Base-by-base conservation (phyloP, 1,140 invertebrate species). In the Marisa cornuarietis region DNA sequence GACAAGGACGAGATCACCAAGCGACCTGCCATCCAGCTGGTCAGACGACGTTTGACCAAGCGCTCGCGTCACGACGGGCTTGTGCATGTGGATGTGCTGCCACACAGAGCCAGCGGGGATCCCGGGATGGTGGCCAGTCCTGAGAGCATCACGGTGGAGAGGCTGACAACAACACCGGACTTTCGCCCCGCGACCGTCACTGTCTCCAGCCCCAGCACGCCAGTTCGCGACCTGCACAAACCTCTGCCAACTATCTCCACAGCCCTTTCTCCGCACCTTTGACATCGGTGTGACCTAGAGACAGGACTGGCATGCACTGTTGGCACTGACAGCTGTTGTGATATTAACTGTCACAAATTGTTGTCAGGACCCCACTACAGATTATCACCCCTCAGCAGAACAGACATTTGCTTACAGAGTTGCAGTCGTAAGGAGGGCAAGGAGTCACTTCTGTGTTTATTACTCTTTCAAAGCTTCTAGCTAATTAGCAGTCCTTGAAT, bases 11-110 rank as follows among this genome's bases (percentile, higher is more conserved):
- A 20, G 52, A 24, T 62, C 52, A 72, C 52, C 26, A 79, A 71
- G 68, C 68, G 68, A 31, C 77, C 54, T n/a, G 68, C 54, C 31
- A 68, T 71, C 22, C 76, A 61, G 7, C 52, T 80, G 22, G 81
- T 82, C 62, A 65, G 81, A 18, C 42, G 79, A 11, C 66, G 78
- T n/a, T 68, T 82, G 66, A 65, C 71, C 49, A 82, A 82, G 58
- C 74, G 81, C 8, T 79, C 79, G 4, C 74, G 81, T 14, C 68
- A 77, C 62, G 76, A 77, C 49, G 76, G 16, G 11, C 76, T 51
- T 10, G 63, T 51, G 8, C 54, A 63, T 16, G 16, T 16, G 74
- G 6, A 18, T 20, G 24, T 8, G 16, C 13, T 22, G 26, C 10
- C 18, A 63, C 63, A 42, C n/a, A 10, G 62, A 10, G 24, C 10